Percentiles rank a stretch among this genome's conserved stretches.
Evolutionary conservation across 35 echinoderm and acorn worm genomes (phyloP).

Genomic region (Lytechinus pictus): DNA sequence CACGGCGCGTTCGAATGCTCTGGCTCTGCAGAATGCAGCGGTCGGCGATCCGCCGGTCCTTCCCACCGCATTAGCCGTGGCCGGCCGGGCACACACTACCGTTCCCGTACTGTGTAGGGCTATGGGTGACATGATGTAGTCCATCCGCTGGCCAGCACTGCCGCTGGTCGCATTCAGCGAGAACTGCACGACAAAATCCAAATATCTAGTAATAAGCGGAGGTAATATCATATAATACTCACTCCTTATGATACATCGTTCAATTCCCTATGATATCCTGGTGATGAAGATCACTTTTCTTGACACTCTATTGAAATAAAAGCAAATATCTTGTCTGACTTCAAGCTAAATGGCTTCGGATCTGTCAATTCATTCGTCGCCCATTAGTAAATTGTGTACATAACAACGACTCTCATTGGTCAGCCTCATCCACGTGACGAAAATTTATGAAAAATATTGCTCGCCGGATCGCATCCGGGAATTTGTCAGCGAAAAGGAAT

Average conservation of each 20-base stretch:
- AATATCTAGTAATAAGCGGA: constrained; percentile 21
- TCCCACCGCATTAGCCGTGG: too few relatives aligned
- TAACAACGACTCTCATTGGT: constrained; percentile 67
- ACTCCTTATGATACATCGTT: not conserved
- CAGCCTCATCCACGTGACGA: constrained; percentile 22
- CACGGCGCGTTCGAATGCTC: not conserved
- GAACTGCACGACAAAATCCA: not conserved
- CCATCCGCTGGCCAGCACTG: not conserved
- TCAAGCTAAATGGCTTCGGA: not conserved
- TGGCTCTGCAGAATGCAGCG: not conserved
- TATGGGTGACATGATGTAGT: not conserved
- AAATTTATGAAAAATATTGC: not conserved
- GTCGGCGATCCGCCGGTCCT: not conserved
- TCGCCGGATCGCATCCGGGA: too few relatives aligned
- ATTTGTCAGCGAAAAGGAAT: too few relatives aligned
- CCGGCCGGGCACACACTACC: not conserved
- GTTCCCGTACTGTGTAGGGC: not conserved
- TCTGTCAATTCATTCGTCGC: not conserved
- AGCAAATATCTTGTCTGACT: not conserved
- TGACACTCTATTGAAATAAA: not conserved
- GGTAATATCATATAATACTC: not conserved
- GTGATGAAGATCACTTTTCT: not conserved
- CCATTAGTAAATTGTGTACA: constrained; percentile 48
- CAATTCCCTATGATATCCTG: not conserved
- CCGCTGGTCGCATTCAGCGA: not conserved